phyloP scores from a whole-genome alignment of 1,140 invertebrate genomes.

The Brachionus asplanchnoidis region DNA sequence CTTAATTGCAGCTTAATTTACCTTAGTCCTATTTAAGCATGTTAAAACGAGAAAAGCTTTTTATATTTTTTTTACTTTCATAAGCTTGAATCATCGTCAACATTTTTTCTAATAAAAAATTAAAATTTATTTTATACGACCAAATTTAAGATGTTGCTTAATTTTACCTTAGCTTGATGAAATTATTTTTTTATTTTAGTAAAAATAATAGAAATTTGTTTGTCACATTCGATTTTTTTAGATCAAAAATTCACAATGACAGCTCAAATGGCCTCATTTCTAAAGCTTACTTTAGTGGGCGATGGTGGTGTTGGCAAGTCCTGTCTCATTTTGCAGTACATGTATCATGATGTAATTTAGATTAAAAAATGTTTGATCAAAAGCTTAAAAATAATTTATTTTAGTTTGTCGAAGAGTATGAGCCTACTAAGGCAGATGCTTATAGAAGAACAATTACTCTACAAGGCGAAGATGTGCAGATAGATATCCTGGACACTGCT shows the following conservation, averaged over 20 bases:
- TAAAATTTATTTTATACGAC: background rate
- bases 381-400: background rate
- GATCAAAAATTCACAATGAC: conserved; percentile 62
- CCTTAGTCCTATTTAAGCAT: background rate
- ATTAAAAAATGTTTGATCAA: background rate
- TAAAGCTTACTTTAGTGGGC: conserved; percentile 99
- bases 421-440: conserved; percentile 98
- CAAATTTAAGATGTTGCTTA: background rate
- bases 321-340: conserved; percentile 95
- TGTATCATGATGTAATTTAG: conserved; percentile 88
- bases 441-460: conserved; percentile 91
- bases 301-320: conserved; percentile 98
- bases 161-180: background rate
- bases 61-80: background rate
- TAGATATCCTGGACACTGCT: conserved; percentile 98
- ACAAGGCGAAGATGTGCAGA: conserved; percentile 85
- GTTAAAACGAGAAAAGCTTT: background rate
- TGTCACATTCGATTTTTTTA: background rate
- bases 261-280: conserved; percentile 70
- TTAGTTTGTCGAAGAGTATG: conserved; percentile 97
- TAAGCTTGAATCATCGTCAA: background rate
- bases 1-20: background rate
- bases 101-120: background rate
- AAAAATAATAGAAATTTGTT: background rate
- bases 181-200: background rate